Evolutionary conservation across 2,113 vertebrate genomes (phyloP).

Genomic region (Galemys pyrenaicus): DNA sequence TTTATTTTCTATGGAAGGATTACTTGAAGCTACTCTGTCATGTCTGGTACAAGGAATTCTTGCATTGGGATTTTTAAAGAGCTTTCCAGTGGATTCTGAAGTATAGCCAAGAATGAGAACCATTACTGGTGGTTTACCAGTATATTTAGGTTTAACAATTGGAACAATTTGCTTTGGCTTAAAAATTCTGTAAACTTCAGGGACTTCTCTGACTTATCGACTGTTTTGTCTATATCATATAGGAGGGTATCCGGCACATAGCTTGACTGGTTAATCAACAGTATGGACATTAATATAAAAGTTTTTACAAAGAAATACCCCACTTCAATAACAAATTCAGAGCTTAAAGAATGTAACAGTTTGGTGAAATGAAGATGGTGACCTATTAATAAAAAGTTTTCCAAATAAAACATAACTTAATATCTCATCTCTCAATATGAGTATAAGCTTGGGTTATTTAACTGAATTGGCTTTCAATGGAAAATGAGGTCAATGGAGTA

Average conservation of each 20-base stretch:
- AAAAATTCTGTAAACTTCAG: not conserved
- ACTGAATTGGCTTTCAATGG: not conserved
- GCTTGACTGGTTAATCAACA: not conserved
- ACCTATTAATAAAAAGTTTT: conserved; percentile 22
- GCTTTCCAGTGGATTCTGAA: not conserved
- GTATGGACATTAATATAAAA: not conserved
- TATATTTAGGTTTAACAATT: not conserved
- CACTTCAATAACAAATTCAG: not conserved
- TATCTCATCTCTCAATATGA: not conserved
- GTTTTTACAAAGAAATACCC: not conserved
- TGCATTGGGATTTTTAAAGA: not conserved
- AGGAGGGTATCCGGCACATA: not conserved
- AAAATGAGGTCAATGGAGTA: conserved; percentile 16
- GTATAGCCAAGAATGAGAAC: not conserved
- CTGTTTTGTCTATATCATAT: not conserved
- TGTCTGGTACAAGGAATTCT: not conserved
- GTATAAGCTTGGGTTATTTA: not conserved
- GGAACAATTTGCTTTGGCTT: not conserved
- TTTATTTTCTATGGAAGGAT: conserved; percentile 48
- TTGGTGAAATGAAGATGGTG: not conserved
- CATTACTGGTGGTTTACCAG: not conserved
- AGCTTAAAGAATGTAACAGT: not conserved
- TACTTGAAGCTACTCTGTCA: not conserved
- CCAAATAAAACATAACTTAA: conserved; percentile 4
- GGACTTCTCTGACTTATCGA: not conserved